These are phyloP conservation scores for Melanotaenia boesemani DNA, from an alignment of 2,797 vertebrate genomes.

Conservation along the genomic window DNA sequence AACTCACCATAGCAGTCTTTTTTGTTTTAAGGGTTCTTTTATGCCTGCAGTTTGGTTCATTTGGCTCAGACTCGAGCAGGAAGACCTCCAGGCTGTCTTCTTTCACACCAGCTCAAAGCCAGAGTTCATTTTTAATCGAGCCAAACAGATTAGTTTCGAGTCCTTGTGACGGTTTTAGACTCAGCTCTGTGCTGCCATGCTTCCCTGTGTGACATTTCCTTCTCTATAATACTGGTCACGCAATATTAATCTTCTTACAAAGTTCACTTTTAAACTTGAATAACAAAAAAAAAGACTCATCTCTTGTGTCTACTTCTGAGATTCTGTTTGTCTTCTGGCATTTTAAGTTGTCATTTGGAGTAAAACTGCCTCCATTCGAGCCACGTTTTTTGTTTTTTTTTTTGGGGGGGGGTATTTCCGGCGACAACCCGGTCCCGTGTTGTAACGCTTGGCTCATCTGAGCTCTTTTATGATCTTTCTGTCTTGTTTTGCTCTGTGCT, in stretches of 20 bases:
- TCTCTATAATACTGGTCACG: neutral
- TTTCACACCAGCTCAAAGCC: neutral
- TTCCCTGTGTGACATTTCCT: neutral
- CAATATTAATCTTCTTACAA: neutral
- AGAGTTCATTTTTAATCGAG: neutral
- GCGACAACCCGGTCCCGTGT: neutral
- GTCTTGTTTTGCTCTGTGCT: slow-evolving; percentile 37
- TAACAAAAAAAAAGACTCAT: neutral
- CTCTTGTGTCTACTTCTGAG: neutral
- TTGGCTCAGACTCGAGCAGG: neutral
- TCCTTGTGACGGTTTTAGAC: slow-evolving; percentile 4
- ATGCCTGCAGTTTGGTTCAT: neutral
- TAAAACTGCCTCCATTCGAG: neutral
- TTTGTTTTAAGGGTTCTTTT: neutral
- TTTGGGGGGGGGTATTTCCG: neutral
- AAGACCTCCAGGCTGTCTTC: neutral
- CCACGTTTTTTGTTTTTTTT: neutral
- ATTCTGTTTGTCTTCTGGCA: slow-evolving; percentile 11
- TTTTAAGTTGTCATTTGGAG: slow-evolving; percentile 5
- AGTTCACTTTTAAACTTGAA: neutral
- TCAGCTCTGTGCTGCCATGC: neutral
- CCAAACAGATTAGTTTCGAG: neutral
- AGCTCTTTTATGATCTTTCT: neutral
- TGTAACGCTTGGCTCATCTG: neutral
- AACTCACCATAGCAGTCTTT: neutral